phyloP scores from a whole-genome alignment of 2,113 vertebrate species.

The Oenanthe oenanthe region DNA sequence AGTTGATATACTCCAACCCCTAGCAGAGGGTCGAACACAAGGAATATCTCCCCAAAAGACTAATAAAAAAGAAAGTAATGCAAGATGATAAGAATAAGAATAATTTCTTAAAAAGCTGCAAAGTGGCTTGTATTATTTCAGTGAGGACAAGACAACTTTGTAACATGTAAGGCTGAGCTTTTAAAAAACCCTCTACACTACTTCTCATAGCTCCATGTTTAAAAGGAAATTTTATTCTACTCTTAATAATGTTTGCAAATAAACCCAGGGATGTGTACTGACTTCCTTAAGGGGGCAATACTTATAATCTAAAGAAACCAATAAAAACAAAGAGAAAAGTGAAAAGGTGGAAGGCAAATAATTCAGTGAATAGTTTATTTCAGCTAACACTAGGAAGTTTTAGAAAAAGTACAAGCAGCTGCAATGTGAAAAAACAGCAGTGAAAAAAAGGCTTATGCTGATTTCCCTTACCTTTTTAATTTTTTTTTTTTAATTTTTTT shows the following conservation, averaged over 20 bases:
- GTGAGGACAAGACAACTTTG: not conserved
- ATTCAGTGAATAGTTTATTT: not conserved
- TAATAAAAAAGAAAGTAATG: not conserved
- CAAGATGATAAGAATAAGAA: not conserved
- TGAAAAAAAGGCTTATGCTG: not conserved
- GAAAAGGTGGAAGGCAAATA: not conserved
- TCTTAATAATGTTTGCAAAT: not conserved
- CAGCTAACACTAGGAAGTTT: not conserved
- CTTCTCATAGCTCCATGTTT: not conserved
- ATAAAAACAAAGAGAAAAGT: not conserved
- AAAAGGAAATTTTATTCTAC: not conserved
- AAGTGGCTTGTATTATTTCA: not conserved
- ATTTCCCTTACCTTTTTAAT: not conserved
- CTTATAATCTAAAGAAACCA: not conserved
- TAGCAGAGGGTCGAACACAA: not conserved
- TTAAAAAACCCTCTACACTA: accelerated
- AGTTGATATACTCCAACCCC: not conserved
- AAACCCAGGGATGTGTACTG: not conserved
- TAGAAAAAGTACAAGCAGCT: not conserved
- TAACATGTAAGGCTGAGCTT: not conserved
- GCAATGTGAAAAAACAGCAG: not conserved
- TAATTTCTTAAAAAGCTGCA: not conserved
- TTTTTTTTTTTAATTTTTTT: not conserved
- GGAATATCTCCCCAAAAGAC: not conserved
- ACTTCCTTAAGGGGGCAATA: not conserved